Percentiles rank a stretch among this genome's conserved stretches.
Evolutionary conservation across 2,888 invertebrate genomes (phyloP).

Genomic region (Trachelus tabidus): DNA sequence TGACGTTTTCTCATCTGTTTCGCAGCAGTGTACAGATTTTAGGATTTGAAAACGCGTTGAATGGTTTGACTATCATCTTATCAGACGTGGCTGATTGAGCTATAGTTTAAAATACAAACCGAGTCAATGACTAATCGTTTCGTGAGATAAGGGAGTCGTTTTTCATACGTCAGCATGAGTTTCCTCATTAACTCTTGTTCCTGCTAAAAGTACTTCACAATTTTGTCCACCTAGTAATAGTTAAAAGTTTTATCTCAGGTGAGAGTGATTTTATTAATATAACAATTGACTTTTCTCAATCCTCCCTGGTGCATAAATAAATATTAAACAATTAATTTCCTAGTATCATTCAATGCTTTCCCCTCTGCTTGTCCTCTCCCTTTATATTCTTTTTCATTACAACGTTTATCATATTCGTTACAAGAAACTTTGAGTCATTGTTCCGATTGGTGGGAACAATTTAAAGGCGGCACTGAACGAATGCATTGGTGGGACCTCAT

Average conservation of each 20-base stretch:
- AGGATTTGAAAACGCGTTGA: background rate
- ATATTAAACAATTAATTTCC: background rate
- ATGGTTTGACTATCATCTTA: background rate
- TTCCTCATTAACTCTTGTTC: background rate
- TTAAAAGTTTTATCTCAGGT: no score
- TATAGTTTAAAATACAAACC: background rate
- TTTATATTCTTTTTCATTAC: background rate
- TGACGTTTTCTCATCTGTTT: background rate
- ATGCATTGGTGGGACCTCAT: constrained; percentile 46
- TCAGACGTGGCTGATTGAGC: background rate
- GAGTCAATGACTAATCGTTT: background rate
- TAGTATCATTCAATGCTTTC: background rate
- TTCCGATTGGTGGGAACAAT: constrained; percentile 23
- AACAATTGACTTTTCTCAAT: background rate
- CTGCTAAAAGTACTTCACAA: constrained; percentile 12
- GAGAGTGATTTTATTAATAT: background rate
- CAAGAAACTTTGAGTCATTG: background rate
- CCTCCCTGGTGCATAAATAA: background rate
- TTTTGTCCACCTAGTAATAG: background rate
- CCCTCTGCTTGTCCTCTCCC: background rate
- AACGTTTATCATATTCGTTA: background rate
- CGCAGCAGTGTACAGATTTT: background rate
- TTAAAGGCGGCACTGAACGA: constrained; percentile 35
- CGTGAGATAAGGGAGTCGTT: background rate
- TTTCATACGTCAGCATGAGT: background rate